These are phyloP conservation scores for Echeneis naucrates DNA, from an alignment of 2,797 vertebrate genomes.

Conservation along the genomic window DNA sequence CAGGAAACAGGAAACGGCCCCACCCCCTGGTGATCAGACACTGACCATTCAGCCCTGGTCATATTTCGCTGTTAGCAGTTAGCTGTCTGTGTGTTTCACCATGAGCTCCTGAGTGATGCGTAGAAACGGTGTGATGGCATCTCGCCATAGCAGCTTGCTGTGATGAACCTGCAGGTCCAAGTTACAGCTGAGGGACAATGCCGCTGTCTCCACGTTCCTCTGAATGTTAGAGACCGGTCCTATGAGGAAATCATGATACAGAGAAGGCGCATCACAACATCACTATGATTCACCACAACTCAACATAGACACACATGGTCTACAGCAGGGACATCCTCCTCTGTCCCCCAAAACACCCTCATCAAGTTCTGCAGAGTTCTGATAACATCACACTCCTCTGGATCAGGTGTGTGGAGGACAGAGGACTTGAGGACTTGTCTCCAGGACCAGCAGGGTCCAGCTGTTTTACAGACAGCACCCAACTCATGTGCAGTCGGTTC, in stretches of 20 bases:
- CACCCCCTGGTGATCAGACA: background rate
- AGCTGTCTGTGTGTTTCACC: conserved; percentile 69
- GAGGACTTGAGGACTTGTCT: no score
- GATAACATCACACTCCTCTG: no score
- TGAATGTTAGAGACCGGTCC: conserved; percentile 88
- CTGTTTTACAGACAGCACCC: no score
- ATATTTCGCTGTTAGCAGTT: no score
- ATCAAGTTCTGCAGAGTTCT: no score
- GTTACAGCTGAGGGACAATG: conserved; percentile 88
- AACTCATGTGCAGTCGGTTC: no score
- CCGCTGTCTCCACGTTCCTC: conserved; percentile 84
- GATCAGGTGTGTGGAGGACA: no score
- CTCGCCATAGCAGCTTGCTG: conserved; percentile 83
- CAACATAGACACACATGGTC: background rate
- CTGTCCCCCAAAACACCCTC: no score
- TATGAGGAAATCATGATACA: conserved; percentile 46
- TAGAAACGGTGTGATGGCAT: conserved; percentile 76
- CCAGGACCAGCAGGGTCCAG: no score
- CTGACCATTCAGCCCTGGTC: background rate
- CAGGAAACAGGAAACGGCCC: background rate
- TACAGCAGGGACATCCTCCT: no score
- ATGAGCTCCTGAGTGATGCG: conserved; percentile 81
- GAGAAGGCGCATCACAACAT: background rate
- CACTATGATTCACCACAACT: background rate
- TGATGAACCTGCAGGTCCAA: conserved; percentile 90